phyloP scores from a whole-genome alignment of 1,140 invertebrate species.

The Ceratosolen fusciceps region DNA sequence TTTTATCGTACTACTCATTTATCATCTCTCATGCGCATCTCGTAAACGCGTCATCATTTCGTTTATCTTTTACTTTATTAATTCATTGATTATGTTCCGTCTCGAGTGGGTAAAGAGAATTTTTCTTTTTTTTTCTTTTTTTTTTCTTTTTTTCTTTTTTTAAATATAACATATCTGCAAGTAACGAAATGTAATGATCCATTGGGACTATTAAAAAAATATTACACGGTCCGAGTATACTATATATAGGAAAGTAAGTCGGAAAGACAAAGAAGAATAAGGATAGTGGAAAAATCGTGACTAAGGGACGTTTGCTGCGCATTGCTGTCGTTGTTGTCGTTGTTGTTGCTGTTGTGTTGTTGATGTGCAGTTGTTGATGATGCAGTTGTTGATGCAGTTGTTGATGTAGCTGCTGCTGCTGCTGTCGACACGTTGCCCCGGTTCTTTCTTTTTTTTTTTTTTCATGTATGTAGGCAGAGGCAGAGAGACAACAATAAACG shows the following conservation, averaged over 20 bases:
- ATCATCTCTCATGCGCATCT: not conserved
- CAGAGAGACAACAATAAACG: constrained; percentile 40
- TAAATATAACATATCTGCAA: not conserved
- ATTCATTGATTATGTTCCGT: not conserved
- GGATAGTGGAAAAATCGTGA: constrained; percentile 35
- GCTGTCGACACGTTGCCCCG: too few species aligned
- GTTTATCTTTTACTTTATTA: not conserved
- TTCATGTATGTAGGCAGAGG: constrained; percentile 27
- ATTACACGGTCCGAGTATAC: constrained; percentile 15
- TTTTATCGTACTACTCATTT: constrained; percentile 10
- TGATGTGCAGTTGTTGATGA: too few species aligned
- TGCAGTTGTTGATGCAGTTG: too few species aligned
- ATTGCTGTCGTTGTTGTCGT: too few species aligned
- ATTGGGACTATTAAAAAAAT: constrained; percentile 6
- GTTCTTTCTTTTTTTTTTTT: not conserved
- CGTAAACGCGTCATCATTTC: not conserved
- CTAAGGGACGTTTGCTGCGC: not conserved
- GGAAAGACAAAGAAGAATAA: constrained; percentile 40
- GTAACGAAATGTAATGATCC: not conserved
- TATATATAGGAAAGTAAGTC: constrained; percentile 14
- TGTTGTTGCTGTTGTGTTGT: too few species aligned
- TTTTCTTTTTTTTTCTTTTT: not conserved
- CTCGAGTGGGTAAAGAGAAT: not conserved
- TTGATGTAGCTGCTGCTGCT: too few species aligned
- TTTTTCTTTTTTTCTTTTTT: not conserved